Base-by-base conservation (phyloP, 2,113 vertebrate genomes). In the Opisthocomus hoazin region DNA sequence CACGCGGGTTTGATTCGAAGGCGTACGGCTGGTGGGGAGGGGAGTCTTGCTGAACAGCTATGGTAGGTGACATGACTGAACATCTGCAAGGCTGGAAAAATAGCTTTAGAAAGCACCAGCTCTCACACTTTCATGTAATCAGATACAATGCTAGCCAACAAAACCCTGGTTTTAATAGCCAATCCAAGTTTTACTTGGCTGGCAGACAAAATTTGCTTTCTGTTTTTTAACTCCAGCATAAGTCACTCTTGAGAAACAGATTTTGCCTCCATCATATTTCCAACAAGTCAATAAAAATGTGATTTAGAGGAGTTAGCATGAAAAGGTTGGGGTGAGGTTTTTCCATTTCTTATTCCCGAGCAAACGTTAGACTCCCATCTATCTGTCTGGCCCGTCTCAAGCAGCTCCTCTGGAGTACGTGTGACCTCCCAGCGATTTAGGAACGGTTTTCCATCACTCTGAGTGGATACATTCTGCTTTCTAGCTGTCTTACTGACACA, bases 111-210 rank as follows among this genome's bases (percentile, higher is more conserved):
- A 93, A 53, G 78, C 75, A 68, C 79, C 70, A 94, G 88, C 88
- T 95, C 90, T 50, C 41, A 90, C 90, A 80, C 69, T 88, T 96
- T 30, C 87, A 82, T 90, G 75, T 88, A 95, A 96, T 68, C 94
- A 88, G 91, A 95, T 89, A 66, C 84, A 58, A 69, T 4, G 66
- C 94, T 63, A 71, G 83, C 92, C 92, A 96, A 50, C 91, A 80
- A 97, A 97, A 94, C 65, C 84, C 84, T 64, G 83, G 74, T 12
- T 90, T 96, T 91, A 95, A 94, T 76, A 87, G 92, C 82, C 84
- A 97, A 80, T 91, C 86, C 94, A 95, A 95, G 87, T 89, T 97
- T 95, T 90, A 81, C 65, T 94, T 95, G 92, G 90, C 91, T 78
- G 80, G 84, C 84, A 87, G 94, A 95, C 78, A 73, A 53, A 77